Percentiles rank a stretch among this genome's conserved stretches.
Conservation (phyloP, 2,888 invertebrate genomes). For the Nomada lathburiana region DNA sequence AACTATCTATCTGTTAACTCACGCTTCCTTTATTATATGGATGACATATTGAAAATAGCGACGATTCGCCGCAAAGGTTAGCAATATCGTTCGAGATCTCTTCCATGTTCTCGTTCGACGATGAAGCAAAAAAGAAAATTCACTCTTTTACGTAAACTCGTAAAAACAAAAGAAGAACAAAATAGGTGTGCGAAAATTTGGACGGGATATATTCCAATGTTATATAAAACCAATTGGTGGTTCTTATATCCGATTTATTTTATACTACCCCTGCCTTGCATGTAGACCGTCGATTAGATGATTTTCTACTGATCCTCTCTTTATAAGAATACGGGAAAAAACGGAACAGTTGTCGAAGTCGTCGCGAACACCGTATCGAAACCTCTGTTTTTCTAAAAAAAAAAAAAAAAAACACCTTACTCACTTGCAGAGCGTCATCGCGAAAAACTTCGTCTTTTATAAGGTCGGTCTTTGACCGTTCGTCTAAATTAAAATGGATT, state of each 20-base stretch:
- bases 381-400: neutral
- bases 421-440: too few relatives aligned
- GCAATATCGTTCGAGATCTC: constrained; percentile 28
- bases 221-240: constrained; percentile 25
- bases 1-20: neutral
- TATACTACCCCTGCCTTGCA: constrained; percentile 35
- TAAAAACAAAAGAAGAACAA: neutral
- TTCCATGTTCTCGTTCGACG: constrained; percentile 21
- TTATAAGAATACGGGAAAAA: constrained; percentile 22
- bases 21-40: neutral
- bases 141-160: neutral
- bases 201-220: constrained; percentile 29
- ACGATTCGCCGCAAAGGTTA: constrained; percentile 41
- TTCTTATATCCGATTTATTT: constrained; percentile 50
- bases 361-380: constrained; percentile 9
- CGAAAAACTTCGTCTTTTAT: neutral
- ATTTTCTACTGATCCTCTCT: constrained; percentile 46
- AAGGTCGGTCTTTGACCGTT: neutral
- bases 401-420: neutral
- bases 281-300: constrained; percentile 42
- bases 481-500: neutral
- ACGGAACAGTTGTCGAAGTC: constrained; percentile 18
- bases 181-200: constrained; percentile 7
- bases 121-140: neutral
- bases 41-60: neutral